phyloP scores from a whole-genome alignment of 2,888 invertebrate species.

The Cataglyphis rosenhaueri region DNA sequence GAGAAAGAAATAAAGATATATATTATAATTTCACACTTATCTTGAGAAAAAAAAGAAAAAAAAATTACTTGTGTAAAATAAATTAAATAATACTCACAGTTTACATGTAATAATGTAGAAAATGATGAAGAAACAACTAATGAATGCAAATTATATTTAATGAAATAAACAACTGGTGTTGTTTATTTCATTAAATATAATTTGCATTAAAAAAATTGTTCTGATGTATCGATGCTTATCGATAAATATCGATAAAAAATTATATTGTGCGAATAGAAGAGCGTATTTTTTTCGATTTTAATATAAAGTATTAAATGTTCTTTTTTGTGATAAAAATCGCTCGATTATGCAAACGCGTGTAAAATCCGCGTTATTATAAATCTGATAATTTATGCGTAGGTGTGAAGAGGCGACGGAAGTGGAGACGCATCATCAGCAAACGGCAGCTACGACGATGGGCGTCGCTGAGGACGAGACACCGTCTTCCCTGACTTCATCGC shows the following conservation, averaged over 20 bases:
- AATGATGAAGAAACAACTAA: background rate
- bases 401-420: slow-evolving; percentile 84
- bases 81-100: background rate
- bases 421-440: slow-evolving; percentile 83
- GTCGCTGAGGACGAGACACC: slow-evolving; percentile 84
- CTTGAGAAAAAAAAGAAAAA: no score
- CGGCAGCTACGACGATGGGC: slow-evolving; percentile 83
- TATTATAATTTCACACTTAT: no score
- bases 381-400: slow-evolving; percentile 69
- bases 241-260: background rate
- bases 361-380: background rate
- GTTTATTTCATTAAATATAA: background rate
- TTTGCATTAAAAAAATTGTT: background rate
- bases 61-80: background rate
- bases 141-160: no score
- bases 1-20: background rate
- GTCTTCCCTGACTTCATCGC: slow-evolving; percentile 82
- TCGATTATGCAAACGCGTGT: background rate
- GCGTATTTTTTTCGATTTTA: background rate
- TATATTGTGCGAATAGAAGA: background rate
- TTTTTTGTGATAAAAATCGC: background rate
- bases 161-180: background rate
- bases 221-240: background rate
- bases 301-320: background rate
- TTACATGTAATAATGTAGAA: background rate